Evolutionary conservation across 1,140 invertebrate genomes (phyloP).

Genomic region (Drosophila sturtevanti): DNA sequence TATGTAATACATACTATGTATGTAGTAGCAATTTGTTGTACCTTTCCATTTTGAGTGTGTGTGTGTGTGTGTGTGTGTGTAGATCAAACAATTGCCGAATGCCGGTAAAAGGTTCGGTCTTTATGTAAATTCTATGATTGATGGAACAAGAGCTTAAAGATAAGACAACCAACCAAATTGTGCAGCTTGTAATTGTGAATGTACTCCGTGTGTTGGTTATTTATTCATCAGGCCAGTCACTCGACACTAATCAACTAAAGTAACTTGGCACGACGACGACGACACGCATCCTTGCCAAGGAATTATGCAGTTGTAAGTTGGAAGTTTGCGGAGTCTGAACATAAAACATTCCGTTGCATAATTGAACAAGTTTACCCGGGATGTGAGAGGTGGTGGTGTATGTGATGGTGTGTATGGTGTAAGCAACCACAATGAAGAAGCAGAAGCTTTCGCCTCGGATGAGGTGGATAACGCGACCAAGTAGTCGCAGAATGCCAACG

Average conservation of each 20-base stretch:
- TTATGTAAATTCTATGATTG: conserved; percentile 50
- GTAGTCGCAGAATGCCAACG: conserved; percentile 31
- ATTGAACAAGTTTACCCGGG: conserved; percentile 57
- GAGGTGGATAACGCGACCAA: not conserved
- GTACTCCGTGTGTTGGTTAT: conserved; percentile 46
- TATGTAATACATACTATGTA: no score
- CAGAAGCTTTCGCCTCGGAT: not conserved
- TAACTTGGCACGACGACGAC: conserved; percentile 37
- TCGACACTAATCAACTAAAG: conserved; percentile 76
- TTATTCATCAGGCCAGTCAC: conserved; percentile 69
- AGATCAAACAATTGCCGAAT: conserved; percentile 63
- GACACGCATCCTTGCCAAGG: conserved; percentile 52
- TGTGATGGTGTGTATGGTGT: not conserved
- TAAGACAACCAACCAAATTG: not conserved
- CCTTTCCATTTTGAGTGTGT: no score
- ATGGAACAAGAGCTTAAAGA: conserved; percentile 6
- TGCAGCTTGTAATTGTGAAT: conserved; percentile 13
- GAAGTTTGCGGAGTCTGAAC: conserved; percentile 19
- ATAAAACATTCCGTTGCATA: conserved; percentile 78
- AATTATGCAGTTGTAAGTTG: conserved; percentile 56
- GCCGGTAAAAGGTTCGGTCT: conserved; percentile 35
- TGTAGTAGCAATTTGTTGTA: no score
- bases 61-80: conserved; percentile 52
- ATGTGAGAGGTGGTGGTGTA: not conserved
- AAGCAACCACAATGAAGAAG: conserved; percentile 1